A percentile compares a stretch with the other conserved stretches of the same genome.
Conservation (phyloP, 2,888 invertebrate genomes). For the Caenorhabditis sinica region DNA sequence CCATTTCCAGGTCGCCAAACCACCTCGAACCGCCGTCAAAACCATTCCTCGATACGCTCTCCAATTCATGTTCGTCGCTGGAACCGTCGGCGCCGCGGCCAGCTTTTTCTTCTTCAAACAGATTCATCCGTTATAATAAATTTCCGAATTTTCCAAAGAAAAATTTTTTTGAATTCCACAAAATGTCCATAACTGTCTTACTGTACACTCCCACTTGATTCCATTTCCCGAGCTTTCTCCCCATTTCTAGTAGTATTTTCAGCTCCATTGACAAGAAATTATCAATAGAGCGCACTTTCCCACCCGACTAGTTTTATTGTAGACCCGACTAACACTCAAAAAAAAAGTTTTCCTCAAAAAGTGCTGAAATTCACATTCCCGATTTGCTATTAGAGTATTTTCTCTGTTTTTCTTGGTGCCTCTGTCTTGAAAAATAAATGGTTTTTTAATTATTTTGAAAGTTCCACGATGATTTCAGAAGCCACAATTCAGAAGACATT, state of each 20-base stretch:
- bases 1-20: constrained; percentile 47
- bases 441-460: too few species aligned
- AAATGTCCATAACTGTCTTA: neutral
- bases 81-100: constrained; percentile 72
- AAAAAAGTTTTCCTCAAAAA: neutral
- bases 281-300: neutral
- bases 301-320: constrained; percentile 4
- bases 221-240: neutral
- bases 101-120: constrained; percentile 72
- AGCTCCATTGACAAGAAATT: neutral
- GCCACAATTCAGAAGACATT: too few species aligned
- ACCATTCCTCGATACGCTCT: constrained; percentile 71
- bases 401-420: too few species aligned
- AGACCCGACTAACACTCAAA: neutral
- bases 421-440: too few species aligned
- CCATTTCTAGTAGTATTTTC: neutral
- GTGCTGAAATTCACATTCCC: neutral
- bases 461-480: too few species aligned
- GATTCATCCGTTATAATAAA: constrained; percentile 54
- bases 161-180: neutral
- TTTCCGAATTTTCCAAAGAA: neutral
- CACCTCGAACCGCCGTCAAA: constrained; percentile 45
- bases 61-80: constrained; percentile 72
- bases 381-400: neutral
- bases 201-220: neutral